These are phyloP conservation scores for Conistra vaccinii DNA, from an alignment of 2,888 invertebrate species.

Conservation along the genomic window DNA sequence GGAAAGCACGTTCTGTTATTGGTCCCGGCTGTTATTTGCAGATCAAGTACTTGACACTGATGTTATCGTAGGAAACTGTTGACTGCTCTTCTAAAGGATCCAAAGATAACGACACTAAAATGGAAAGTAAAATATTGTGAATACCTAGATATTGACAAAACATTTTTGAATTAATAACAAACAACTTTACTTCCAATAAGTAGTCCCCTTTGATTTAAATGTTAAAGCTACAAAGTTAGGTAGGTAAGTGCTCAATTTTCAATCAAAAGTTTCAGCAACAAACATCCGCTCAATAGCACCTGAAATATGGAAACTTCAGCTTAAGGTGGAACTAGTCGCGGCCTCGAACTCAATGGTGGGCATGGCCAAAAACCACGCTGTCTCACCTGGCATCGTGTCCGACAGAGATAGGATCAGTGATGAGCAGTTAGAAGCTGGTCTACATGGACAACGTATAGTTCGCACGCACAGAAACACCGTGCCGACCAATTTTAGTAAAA, in stretches of 20 bases:
- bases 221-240: background rate
- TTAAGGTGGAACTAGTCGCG: no score
- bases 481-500: no score
- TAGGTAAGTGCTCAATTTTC: background rate
- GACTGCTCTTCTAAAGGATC: slow-evolving; percentile 4
- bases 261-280: background rate
- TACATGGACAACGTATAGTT: no score
- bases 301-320: background rate
- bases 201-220: background rate
- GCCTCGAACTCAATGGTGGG: no score
- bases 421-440: no score
- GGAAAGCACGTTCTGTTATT: no score
- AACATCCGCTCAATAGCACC: background rate
- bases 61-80: slow-evolving; percentile 19
- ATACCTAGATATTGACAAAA: background rate
- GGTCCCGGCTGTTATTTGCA: no score
- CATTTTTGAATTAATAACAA: background rate
- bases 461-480: no score
- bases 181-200: background rate
- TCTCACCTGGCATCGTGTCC: no score
- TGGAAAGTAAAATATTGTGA: slow-evolving; percentile 7
- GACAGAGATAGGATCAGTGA: no score
- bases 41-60: slow-evolving; percentile 30
- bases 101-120: slow-evolving; percentile 9
- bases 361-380: no score